These are phyloP conservation scores for Tetrax tetrax DNA, from an alignment of 2,113 vertebrate species.

Conservation along the genomic window DNA sequence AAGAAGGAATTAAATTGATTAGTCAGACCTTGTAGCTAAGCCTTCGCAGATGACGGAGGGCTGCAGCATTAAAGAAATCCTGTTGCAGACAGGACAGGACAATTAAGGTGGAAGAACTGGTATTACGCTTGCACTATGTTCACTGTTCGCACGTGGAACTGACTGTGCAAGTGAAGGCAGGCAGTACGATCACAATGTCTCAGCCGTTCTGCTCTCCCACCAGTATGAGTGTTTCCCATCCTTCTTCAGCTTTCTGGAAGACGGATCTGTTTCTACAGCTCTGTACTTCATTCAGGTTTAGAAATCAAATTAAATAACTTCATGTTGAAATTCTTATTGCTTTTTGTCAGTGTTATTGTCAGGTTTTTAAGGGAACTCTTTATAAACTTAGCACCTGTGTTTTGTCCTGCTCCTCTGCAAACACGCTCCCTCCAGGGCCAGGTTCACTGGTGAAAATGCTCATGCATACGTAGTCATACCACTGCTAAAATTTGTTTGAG, in stretches of 20 bases:
- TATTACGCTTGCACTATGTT: background rate
- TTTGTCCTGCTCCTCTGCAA: background rate
- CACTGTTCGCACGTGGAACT: background rate
- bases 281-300: background rate
- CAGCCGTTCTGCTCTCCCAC: background rate
- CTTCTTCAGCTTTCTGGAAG: background rate
- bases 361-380: background rate
- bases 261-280: background rate
- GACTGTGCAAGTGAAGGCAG: no score
- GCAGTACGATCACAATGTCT: rapidly evolving
- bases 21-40: background rate
- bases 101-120: background rate
- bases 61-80: background rate
- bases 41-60: background rate
- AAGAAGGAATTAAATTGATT: background rate
- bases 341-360: background rate
- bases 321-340: rapidly evolving
- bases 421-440: rapidly evolving
- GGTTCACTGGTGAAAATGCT: rapidly evolving
- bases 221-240: background rate
- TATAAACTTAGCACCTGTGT: background rate
- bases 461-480: rapidly evolving
- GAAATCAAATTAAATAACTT: background rate
- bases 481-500: background rate
- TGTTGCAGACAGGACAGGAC: background rate